Base-by-base conservation (phyloP, 2,113 vertebrate species). In the Neofelis nebulosa region DNA sequence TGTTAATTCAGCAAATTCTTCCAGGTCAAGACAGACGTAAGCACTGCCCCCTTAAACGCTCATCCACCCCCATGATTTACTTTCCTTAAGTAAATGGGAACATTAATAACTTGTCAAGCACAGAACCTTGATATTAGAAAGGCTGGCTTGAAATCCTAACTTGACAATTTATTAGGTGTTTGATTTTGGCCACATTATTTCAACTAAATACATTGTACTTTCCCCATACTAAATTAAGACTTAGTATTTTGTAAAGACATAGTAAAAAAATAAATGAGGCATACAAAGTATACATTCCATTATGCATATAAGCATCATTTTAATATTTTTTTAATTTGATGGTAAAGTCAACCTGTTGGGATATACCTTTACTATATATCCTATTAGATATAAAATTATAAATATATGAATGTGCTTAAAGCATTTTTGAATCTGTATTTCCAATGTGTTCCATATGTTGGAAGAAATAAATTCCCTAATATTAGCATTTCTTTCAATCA, bases 381-480 rank as follows among this genome's bases (percentile, higher is more conserved):
- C 9, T n/a, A 31, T 8, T 82, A 83, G 16, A 66, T 21, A 78
- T 36, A 41, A 89, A 86, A 21, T 50, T 73, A 66, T 31, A 78
- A 74, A 48, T 31, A 71, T 48, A 19, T 57, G 27, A 89, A 48
- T 66, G 8, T 31, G 90, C 7, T 81, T 95, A 41, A 96, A 81
- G 4, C 2, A 9, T 45, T 73, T 95, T 74, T 68, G 2, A 80
- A 86, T 68, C 52, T 89, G 19, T 27, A 36, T 90, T 87, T 81
- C 71, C 1, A 65, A 31, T 84, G 63, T 68, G 31, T 89, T 95
- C 52, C 2, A 93, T 52, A 29, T 57, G 31, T 71, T 71, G n/a
- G 5, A 85, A 94, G 45, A 85, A 86, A 80, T 36, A 50, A 23
- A 50, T 76, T 84, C 16, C 14, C n/a, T 36, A 55, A 18, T 81